A percentile compares a stretch with the other conserved stretches of the same genome.
Conservation (phyloP, 2,113 vertebrate genomes). For the Hippocampus zosterae region DNA sequence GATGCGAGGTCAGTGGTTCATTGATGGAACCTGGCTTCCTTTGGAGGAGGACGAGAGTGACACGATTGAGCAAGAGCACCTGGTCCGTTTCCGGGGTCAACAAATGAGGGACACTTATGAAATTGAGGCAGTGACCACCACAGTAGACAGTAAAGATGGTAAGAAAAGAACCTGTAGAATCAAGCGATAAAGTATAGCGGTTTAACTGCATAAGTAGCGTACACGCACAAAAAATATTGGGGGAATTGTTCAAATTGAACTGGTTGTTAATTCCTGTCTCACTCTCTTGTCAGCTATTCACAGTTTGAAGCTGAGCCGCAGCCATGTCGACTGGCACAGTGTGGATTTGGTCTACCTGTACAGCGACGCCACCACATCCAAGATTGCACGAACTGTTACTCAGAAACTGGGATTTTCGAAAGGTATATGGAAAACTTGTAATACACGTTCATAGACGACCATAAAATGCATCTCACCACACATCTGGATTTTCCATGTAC, state of each 20-base stretch:
- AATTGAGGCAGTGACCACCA: conserved; percentile 77
- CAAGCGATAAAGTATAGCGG: no score
- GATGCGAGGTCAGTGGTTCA: conserved; percentile 97
- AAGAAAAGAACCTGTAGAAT: conserved; percentile 46
- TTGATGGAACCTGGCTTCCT: conserved; percentile 92
- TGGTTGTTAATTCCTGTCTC: conserved; percentile 28
- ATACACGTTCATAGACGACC: neutral
- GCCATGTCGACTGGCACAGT: conserved; percentile 93
- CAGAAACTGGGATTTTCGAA: conserved; percentile 95
- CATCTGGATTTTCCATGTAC: neutral
- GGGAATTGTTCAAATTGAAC: neutral
- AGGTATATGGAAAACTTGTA: conserved; percentile 67
- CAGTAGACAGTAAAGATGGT: conserved; percentile 90
- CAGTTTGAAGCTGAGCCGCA: conserved; percentile 87
- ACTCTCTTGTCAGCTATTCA: conserved; percentile 74
- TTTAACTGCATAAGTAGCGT: neutral
- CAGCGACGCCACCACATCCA: conserved; percentile 93
- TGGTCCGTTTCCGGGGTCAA: conserved; percentile 84
- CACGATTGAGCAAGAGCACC: conserved; percentile 88
- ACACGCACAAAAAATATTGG: neutral
- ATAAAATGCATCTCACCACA: neutral
- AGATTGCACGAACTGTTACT: conserved; percentile 90
- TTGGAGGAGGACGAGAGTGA: conserved; percentile 95
- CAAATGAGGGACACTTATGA: conserved; percentile 88
- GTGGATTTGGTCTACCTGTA: conserved; percentile 93